Base-by-base conservation (phyloP, 2,797 vertebrate species). In the Etheostoma perlongum region DNA sequence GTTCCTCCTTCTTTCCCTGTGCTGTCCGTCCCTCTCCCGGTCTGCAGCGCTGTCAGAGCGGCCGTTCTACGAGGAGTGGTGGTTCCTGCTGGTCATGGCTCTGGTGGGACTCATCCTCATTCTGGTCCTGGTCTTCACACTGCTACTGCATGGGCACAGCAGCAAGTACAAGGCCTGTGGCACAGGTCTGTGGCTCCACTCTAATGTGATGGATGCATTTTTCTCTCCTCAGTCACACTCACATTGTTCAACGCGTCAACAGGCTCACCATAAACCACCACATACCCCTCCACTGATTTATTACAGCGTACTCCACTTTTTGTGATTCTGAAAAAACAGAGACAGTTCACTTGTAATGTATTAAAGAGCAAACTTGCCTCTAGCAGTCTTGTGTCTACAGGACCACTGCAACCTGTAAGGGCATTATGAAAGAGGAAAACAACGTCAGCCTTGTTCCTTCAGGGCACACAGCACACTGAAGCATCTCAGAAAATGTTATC, bases 31-130 rank as follows among this genome's bases (percentile, higher is more conserved):
- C 52, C 30, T 52, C 33, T 55, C 27, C 44, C 15, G 42, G 4
- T 59, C 48, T 86, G 67, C 85, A 99, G 98, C 96, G 0, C 95
- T 97, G 90, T 87, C 88, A 0, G 96, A 96, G 78, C 91, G 95
- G 25, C 96, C 96, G 0, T 98, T 99, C 94, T 99, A 99, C 0
- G 97, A 97, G 82, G 96, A 99, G 91, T 98, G 98, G 98, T 99
- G 98, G 98, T 99, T 99, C 91, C 93, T 98, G 57, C 89, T 99
- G 75, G 96, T 99, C 88, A 94, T 97, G 94, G 97, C 96, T 0
- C 95, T 99, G 64, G 96, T 96, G 42, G 95, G 96, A 64, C 94
- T 99, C 78, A 96, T 99, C 84, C 91, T 98, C 55, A 88, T 98
- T 64, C 94, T 99, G 77, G 88, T 98, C 68, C 91, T 97, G 82